phyloP scores from a whole-genome alignment of 1,140 invertebrate species.

The Orchesella cincta region DNA sequence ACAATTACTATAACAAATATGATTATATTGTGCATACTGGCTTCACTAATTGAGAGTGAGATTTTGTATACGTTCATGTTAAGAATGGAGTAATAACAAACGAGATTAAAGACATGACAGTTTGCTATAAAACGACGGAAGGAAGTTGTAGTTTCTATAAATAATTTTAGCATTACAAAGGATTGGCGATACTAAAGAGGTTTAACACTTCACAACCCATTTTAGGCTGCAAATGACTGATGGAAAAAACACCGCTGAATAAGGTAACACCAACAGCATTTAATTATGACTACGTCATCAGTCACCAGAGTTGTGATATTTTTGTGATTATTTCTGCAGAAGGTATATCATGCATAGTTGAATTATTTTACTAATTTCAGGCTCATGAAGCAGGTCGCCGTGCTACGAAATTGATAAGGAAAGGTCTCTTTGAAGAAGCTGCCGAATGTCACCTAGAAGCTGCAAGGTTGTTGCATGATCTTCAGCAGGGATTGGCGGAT shows the following conservation, averaged over 20 bases:
- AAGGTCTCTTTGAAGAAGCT: conserved; percentile 38
- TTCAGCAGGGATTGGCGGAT: not conserved
- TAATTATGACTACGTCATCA: not conserved
- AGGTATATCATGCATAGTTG: not conserved
- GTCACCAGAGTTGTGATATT: not conserved
- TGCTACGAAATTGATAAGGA: conserved; percentile 38
- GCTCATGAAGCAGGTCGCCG: conserved; percentile 41
- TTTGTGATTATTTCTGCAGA: not conserved
- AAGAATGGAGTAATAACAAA: no score
- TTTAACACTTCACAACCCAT: no score
- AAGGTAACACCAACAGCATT: not conserved
- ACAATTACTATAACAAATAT: no score
- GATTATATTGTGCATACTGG: no score
- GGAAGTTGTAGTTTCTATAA: no score
- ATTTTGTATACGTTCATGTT: no score
- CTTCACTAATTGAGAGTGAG: no score
- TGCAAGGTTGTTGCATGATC: conserved; percentile 29
- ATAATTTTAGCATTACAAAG: no score
- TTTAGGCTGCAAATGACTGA: not conserved
- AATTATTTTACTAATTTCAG: conserved; percentile 22
- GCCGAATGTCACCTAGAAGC: conserved; percentile 37
- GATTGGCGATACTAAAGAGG: no score
- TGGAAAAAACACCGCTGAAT: conserved; percentile 16
- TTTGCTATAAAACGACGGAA: no score
- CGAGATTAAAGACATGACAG: no score